phyloP scores from a whole-genome alignment of 2,888 invertebrate species.

The Octodonta nipae region DNA sequence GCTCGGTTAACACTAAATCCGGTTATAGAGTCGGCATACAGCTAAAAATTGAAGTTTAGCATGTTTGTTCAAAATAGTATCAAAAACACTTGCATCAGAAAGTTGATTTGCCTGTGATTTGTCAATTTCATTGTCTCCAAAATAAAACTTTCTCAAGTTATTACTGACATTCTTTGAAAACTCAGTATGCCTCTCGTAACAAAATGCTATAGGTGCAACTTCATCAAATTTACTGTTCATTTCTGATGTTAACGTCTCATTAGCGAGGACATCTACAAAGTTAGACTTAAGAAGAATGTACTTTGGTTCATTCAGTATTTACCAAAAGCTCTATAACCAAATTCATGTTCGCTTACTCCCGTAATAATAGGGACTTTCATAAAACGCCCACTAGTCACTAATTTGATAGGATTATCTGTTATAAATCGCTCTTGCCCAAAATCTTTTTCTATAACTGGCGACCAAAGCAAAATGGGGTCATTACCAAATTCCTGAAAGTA shows the following conservation, averaged over 20 bases:
- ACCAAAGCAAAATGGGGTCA: conserved; percentile 45
- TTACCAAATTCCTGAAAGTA: conserved; percentile 42
- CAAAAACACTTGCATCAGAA: conserved; percentile 29
- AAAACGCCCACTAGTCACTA: conserved; percentile 43
- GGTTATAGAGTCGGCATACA: conserved; percentile 47
- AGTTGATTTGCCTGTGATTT: conserved; percentile 31
- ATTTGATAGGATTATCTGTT: conserved; percentile 42
- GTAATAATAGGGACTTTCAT: conserved; percentile 51
- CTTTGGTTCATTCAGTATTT: conserved; percentile 30
- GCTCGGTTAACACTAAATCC: conserved; percentile 48
- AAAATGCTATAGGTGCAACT: conserved; percentile 51
- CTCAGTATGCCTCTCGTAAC: conserved; percentile 43
- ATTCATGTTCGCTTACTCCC: conserved; percentile 54
- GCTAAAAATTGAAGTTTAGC: conserved; percentile 18
- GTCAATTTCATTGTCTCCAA: conserved; percentile 33
- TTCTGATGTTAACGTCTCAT: conserved; percentile 39
- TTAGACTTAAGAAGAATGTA: conserved; percentile 6
- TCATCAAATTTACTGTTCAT: conserved; percentile 48
- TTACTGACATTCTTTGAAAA: conserved; percentile 39
- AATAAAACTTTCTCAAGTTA: conserved; percentile 40
- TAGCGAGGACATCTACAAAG: conserved; percentile 41
- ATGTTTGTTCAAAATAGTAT: not conserved
- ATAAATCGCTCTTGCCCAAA: conserved; percentile 54
- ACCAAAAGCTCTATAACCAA: conserved; percentile 50
- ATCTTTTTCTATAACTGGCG: conserved; percentile 51